Base-by-base conservation (phyloP, 2,113 vertebrate genomes). In the Ptilorrhoa leucosticta region DNA sequence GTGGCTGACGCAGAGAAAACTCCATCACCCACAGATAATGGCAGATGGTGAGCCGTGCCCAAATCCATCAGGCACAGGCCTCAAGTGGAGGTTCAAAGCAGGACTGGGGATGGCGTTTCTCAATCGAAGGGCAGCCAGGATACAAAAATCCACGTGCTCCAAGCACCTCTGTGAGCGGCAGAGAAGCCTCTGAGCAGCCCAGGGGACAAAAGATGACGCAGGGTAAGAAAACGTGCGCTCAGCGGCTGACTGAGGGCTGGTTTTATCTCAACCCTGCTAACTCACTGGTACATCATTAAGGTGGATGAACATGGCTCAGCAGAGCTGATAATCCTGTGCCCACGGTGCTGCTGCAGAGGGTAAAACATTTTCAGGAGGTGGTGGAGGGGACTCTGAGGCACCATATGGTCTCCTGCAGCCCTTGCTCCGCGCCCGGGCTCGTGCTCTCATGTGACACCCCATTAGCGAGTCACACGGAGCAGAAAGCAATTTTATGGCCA, bases 401-500 rank as follows among this genome's bases (percentile, higher is more conserved):
- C 97, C 97, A 98, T 97, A 84, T 97, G 98, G 96, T 66, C 94
- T 68, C 79, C 83, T 87, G 96, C 84, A 91, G 90, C 57, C 19
- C 84, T 64, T 64, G 96, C 48, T 0, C 35, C 7, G 47, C 10
- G 17, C 93, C 17, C n/a, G 64, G 47, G 91, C 90, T 92, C 30
- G 64, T 94, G 95, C 94, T 96, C 97, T 96, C 83, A 83, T 97
- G 97, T 97, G 97, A 97, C 96, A 97, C 81, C 47, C 39, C 85
- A 98, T 97, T 97, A 97, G 95, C 81, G 50, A 97, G 96, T 96
- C 81, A 63, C 96, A 91, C 78, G 94, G 94, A 91, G 94, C 97
- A 98, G 97, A 97, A 96, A 96, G 94, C 94, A 93, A 94, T 97
- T 97, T 95, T 97, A 97, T 96, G 96, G 95, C 96, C 64, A 57